Evolutionary conservation across 2,113 vertebrate species (phyloP), one percentile per base, ranked within the genome.

Genomic region (Myocastor coypus): DNA sequence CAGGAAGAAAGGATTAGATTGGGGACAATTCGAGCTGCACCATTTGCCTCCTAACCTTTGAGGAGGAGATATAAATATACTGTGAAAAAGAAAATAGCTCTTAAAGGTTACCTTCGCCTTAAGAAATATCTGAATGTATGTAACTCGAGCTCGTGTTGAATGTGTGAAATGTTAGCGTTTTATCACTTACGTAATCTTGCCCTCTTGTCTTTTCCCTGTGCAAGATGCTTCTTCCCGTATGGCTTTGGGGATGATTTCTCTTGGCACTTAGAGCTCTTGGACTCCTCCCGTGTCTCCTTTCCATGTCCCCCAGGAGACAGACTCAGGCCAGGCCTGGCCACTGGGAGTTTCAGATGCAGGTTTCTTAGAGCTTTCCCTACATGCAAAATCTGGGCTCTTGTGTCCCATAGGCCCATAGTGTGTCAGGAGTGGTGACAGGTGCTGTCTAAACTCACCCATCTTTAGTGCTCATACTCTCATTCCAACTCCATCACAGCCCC

Each of bases 71-170:
- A 57, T 57, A 57, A 57, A 57, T 57, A 57, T 57, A 57, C 66
- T 2, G 37, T 91, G 87, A 61, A 81, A 94, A 94, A 84, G 81
- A 86, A 96, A 89, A 66, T 83, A 20, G 0, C 82, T 94, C 87
- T 87, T 83, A 94, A 96, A 97, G 94, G 87, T 97, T 96, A 91
- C 80, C 40, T 81, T 96, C 14, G 28, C 83, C 64, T 96, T 95
- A 95, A 91, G 92, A 92, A 90, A 59, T 83, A 66, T 81, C 87
- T 13, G 73, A 94, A 71, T n/a, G 83, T 1, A 1, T 89, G 57
- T 78, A 78, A 94, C 77, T 93, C 40, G 82, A 87, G 85, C 82
- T 68, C 20, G 10, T 19, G 52, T 69, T 0, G 14, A 78, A 82
- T 40, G 14, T 52, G 61, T n/a, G 83, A 96, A 91, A 93, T 95